Evolutionary conservation across 2,888 invertebrate genomes (phyloP).

Genomic region (Rutpela maculata): DNA sequence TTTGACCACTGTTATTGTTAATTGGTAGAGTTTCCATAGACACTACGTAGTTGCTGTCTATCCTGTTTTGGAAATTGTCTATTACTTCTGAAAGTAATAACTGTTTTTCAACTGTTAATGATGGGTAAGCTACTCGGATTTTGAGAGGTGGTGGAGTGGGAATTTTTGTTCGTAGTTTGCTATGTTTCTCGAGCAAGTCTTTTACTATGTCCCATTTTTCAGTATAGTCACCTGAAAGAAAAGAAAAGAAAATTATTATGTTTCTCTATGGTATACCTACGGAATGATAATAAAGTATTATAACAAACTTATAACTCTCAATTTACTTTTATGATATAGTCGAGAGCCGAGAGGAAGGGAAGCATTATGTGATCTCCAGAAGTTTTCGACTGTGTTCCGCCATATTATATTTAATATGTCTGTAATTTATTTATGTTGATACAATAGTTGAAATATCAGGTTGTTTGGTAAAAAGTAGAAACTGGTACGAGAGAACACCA

Average conservation of each 20-base stretch:
- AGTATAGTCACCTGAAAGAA: constrained; percentile 80
- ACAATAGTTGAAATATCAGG: too few species aligned
- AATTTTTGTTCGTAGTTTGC: constrained; percentile 58
- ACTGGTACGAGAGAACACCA: too few species aligned
- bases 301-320: too few species aligned
- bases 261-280: too few species aligned
- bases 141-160: constrained; percentile 67
- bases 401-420: too few species aligned
- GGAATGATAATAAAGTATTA: too few species aligned
- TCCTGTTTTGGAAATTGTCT: neutral
- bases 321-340: too few species aligned
- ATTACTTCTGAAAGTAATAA: constrained; percentile 16
- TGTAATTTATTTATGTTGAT: too few species aligned
- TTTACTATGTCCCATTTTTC: constrained; percentile 80
- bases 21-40: constrained; percentile 68
- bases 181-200: constrained; percentile 72
- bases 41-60: constrained; percentile 43
- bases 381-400: too few species aligned
- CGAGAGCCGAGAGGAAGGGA: too few species aligned
- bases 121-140: constrained; percentile 65
- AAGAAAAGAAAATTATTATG: neutral
- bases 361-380: too few species aligned
- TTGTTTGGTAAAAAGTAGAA: too few species aligned
- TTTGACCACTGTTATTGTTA: constrained; percentile 74
- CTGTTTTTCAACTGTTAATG: constrained; percentile 49